Base-by-base conservation (phyloP, 2,888 invertebrate species). In the Scaeva pyrastri region DNA sequence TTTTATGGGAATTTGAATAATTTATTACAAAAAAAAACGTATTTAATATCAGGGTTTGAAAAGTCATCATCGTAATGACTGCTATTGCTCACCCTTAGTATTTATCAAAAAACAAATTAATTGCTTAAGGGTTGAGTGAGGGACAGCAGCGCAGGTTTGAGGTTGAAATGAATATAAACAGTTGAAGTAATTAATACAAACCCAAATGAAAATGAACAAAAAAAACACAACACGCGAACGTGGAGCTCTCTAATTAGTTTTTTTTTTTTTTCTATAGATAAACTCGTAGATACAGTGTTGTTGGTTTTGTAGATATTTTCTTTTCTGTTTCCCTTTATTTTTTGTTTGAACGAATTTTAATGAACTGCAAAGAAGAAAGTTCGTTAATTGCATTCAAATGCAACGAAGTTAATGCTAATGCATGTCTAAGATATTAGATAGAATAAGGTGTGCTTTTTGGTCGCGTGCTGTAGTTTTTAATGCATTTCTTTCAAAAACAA, bases 41-140 rank as follows among this genome's bases (percentile, higher is more conserved):
- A n/a, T n/a, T n/a, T 71, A 80, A 85, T 85, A 76, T 76, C 80
- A 31, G 76, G 14, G 80, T 45, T 66, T 71, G 84, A 71, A 75
- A 75, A 71, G 70, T 74, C 79, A 55, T 23, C 64, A 74, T 72
- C n/a, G 68, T 73, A 43, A 56, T 55, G 31, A 7, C 31, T n/a
- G 2, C 3, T 41, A 23, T 41, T 66, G 36, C 45, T 43, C 41
- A 48, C 55, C 76, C 75, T 76, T 68, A 80, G 80, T 76, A 55
- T 80, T 76, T 85, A 80, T 76, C 75, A 84, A 75, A n/a, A 75
- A 84, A 31, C 45, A 39, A 75, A 45, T 23, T 39, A 1, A 19
- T 41, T 36, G 45, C 14, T 23, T 3, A 62, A 45, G 41, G 64
- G 45, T 66, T 66, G 19, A 36, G 6, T 66, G 19, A 36, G 6